Conservation (phyloP, 53 echinoderm and acorn worm genomes). For the Temnopleurus reevesii region DNA sequence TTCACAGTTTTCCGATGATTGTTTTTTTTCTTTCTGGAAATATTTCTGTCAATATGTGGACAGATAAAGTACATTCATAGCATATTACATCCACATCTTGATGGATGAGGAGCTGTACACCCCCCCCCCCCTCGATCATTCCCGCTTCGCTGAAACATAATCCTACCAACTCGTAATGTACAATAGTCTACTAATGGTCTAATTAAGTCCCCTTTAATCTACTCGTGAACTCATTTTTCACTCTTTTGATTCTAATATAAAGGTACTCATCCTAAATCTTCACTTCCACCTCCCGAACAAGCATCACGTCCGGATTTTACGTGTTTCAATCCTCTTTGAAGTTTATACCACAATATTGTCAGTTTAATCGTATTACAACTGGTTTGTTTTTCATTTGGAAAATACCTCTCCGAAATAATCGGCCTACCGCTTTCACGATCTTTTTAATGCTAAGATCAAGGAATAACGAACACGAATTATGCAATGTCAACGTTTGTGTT, state of each 20-base stretch:
- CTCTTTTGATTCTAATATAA: background rate
- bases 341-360: background rate
- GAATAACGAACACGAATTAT: no score
- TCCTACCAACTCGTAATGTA: background rate
- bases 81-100: no score
- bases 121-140: background rate
- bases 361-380: slow-evolving; percentile 20
- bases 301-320: background rate
- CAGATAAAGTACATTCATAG: no score
- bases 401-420: background rate
- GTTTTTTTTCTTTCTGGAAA: no score
- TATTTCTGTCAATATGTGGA: no score
- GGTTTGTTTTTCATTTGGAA: slow-evolving; percentile 10
- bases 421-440: background rate
- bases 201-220: slow-evolving; percentile 30
- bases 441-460: background rate
- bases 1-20: no score
- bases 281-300: background rate
- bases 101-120: no score
- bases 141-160: background rate
- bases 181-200: background rate
- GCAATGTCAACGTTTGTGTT: background rate
- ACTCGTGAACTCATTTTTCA: slow-evolving; percentile 6
- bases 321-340: background rate
- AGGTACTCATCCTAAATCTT: background rate